phyloP scores from a whole-genome alignment of 2,797 vertebrate genomes.

The Silurus lanzhouensis region DNA sequence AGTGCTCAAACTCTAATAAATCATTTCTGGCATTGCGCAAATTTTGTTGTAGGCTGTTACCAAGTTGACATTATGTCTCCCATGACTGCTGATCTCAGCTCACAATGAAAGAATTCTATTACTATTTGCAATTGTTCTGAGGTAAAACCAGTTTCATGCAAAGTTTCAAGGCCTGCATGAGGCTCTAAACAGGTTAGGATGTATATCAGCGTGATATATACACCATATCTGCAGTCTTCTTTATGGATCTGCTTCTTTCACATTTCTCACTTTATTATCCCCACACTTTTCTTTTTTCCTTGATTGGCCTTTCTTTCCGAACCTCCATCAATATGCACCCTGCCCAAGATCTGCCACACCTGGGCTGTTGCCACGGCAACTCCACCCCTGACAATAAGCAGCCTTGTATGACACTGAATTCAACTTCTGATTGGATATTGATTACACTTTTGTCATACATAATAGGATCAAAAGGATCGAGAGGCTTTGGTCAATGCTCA shows the following conservation, averaged over 20 bases:
- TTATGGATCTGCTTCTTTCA: conserved; percentile 12
- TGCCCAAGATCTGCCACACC: conserved; percentile 71
- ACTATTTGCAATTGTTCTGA: neutral
- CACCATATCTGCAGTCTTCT: conserved; percentile 17
- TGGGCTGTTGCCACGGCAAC: conserved; percentile 77
- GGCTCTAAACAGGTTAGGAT: neutral
- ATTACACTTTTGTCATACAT: conserved; percentile 84
- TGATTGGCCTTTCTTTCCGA: conserved; percentile 74
- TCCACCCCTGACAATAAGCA: conserved; percentile 78
- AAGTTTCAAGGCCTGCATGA: neutral
- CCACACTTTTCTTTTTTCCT: conserved; percentile 69
- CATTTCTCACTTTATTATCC: conserved; percentile 72
- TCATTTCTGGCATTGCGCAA: neutral
- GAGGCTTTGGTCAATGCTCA: conserved; percentile 66
- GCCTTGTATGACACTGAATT: conserved; percentile 73
- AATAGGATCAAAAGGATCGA: conserved; percentile 79
- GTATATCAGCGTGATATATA: conserved; percentile 52
- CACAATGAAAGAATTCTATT: neutral
- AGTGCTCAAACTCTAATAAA: neutral
- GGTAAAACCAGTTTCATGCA: neutral
- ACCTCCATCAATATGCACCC: conserved; percentile 74
- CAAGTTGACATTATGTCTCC: neutral
- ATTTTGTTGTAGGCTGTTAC: neutral
- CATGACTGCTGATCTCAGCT: neutral
- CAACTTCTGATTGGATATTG: conserved; percentile 83